Percentiles rank a stretch among this genome's conserved stretches.
phyloP scores from a whole-genome alignment of 30 jellyfish, hydroid and myxozoan genomes.

The Hydra vulgaris region DNA sequence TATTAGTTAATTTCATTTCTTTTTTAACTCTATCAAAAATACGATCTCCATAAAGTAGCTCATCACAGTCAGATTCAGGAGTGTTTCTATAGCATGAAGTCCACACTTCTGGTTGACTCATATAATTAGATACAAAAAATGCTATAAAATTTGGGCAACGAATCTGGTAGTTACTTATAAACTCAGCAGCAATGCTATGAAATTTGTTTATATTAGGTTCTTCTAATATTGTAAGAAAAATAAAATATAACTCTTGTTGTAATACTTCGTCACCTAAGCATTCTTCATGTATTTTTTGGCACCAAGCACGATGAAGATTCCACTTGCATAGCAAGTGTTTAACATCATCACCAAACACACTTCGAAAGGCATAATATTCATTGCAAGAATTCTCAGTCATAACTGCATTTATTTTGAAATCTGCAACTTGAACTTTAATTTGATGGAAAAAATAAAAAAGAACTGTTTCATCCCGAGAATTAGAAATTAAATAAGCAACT shows the following conservation, averaged over 20 bases:
- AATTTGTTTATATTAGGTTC: constrained; percentile 28
- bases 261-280: constrained; percentile 31
- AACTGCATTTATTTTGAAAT: constrained; percentile 27
- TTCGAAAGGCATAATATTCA: constrained; percentile 36
- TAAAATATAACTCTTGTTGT: constrained; percentile 32
- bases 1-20: constrained; percentile 27
- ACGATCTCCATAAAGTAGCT: constrained; percentile 29
- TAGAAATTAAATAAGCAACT: constrained; percentile 27
- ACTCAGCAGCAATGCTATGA: constrained; percentile 26
- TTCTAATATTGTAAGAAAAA: constrained; percentile 33
- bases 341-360: constrained; percentile 40
- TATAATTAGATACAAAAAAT: constrained; percentile 19
- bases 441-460: constrained; percentile 27
- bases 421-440: constrained; percentile 1
- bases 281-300: constrained; percentile 34
- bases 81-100: constrained; percentile 38
- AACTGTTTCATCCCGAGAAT: constrained; percentile 33
- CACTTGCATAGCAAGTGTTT: constrained; percentile 37
- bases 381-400: constrained; percentile 35
- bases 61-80: constrained; percentile 41
- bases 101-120: constrained; percentile 44
- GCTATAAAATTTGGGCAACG: constrained; percentile 27
- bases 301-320: constrained; percentile 52
- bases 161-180: constrained; percentile 8
- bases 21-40: constrained; percentile 37